Base-by-base conservation (phyloP, 2,888 invertebrate genomes). In the Ophioninae sp. region DNA sequence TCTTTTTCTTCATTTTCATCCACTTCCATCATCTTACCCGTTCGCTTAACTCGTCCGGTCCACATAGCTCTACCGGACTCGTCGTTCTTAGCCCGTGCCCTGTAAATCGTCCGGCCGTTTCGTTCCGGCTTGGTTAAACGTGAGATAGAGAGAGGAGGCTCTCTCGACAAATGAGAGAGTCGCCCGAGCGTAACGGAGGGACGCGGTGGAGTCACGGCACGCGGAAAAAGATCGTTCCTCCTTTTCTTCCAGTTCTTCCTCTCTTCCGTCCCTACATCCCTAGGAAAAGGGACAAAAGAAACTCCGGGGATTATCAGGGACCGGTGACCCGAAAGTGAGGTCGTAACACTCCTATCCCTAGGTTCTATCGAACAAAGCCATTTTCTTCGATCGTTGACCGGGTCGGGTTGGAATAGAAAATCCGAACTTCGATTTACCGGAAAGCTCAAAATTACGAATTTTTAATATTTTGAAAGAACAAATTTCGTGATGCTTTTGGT, bases 61-160 rank as follows among this genome's bases (percentile, higher is more conserved):
- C 71, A 71, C n/a, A 56, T 56, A 67, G 64, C 44, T 51, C 10
- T 51, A 23, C 17, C 64, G 39, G 58, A 44, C 61, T 59, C 37
- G 37, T 74, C 64, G 80, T 81, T 74, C 72, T 30, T 78, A 84
- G 65, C 69, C 67, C 59, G 59, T 10, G 59, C 61, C 37, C 51
- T 17, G 9, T 37, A 67, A 22, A 76, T 59, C 59, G 44, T 73
- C 63, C 63, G 71, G 22, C n/a, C 56, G 67, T 75, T 74, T 75
- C 67, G 76, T 79, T 81, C 59, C 79, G 44, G 81, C 81, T 81
- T 84, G 67, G 81, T 78, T 84, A 84, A 84, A 79, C 76, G 51
- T 17, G 51, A 2, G 81, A 84, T 73, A 59, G 51, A 17, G n/a
- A 58, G 58, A 71, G 56, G 22, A 71, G 37, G 39, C 69, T 67